phyloP scores from a whole-genome alignment of 1,140 invertebrate genomes.

The Drosophila nasuta region DNA sequence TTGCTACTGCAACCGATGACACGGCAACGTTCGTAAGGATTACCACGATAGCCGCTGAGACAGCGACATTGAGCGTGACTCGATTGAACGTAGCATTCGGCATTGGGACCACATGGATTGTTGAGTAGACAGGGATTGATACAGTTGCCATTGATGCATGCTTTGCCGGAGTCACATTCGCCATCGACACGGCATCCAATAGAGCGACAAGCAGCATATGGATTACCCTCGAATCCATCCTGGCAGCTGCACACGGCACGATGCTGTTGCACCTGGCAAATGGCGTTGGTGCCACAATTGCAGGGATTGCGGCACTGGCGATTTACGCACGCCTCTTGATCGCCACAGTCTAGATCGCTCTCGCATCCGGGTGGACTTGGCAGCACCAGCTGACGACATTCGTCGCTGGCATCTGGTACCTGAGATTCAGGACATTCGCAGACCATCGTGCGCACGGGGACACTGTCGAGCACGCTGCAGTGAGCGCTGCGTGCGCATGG shows the following conservation, averaged over 20 bases:
- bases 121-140: conserved; percentile 92
- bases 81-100: conserved; percentile 92
- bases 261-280: conserved; percentile 93
- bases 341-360: conserved; percentile 91
- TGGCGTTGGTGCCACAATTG: conserved; percentile 93
- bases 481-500: conserved; percentile 90
- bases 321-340: conserved; percentile 93
- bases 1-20: conserved; percentile 95
- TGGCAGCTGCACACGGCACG: conserved; percentile 94
- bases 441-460: conserved; percentile 93
- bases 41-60: conserved; percentile 91
- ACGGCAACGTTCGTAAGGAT: conserved; percentile 91
- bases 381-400: conserved; percentile 90
- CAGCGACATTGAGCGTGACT: conserved; percentile 93
- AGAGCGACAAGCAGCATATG: conserved; percentile 90
- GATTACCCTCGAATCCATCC: conserved; percentile 93
- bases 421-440: conserved; percentile 93
- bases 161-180: conserved; percentile 92
- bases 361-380: conserved; percentile 90
- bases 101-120: conserved; percentile 92
- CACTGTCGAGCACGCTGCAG: conserved; percentile 92
- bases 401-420: conserved; percentile 90
- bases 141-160: conserved; percentile 93
- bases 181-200: conserved; percentile 92
- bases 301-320: conserved; percentile 94